Evolutionary conservation across 2,888 invertebrate genomes (phyloP).

Genomic region (Notodonta ziczac): DNA sequence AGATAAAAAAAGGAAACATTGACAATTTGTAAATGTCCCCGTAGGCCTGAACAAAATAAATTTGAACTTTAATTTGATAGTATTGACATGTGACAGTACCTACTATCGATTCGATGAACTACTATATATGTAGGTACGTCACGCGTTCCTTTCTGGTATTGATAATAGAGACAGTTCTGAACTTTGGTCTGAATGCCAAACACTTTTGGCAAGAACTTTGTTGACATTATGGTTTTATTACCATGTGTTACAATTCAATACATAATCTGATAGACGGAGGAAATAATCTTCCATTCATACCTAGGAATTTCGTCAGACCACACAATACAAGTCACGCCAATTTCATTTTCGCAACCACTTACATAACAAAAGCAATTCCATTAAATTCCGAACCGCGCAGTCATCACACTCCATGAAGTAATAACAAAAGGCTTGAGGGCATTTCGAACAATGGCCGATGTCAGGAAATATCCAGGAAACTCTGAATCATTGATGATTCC

Average conservation of each 20-base stretch:
- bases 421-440: slow-evolving; percentile 16
- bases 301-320: background rate
- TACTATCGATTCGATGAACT: too few relatives aligned
- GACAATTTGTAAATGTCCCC: too few relatives aligned
- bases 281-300: background rate
- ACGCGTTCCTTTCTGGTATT: too few relatives aligned
- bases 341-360: background rate
- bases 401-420: slow-evolving; percentile 7
- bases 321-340: background rate
- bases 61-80: too few relatives aligned
- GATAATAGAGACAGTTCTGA: too few relatives aligned
- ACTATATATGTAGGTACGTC: too few relatives aligned
- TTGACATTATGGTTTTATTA: too few relatives aligned
- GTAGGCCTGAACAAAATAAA: too few relatives aligned
- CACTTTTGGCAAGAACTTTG: too few relatives aligned
- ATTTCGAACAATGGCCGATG: slow-evolving; percentile 27
- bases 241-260: background rate
- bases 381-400: slow-evolving; percentile 18
- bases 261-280: background rate
- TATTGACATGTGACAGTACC: too few relatives aligned
- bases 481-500: slow-evolving; percentile 36
- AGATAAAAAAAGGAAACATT: too few relatives aligned
- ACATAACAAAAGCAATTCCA: background rate
- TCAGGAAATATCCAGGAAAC: slow-evolving; percentile 37
- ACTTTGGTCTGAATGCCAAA: too few relatives aligned